phyloP scores from a whole-genome alignment of 2,888 invertebrate species.

The Phasia obesa region DNA sequence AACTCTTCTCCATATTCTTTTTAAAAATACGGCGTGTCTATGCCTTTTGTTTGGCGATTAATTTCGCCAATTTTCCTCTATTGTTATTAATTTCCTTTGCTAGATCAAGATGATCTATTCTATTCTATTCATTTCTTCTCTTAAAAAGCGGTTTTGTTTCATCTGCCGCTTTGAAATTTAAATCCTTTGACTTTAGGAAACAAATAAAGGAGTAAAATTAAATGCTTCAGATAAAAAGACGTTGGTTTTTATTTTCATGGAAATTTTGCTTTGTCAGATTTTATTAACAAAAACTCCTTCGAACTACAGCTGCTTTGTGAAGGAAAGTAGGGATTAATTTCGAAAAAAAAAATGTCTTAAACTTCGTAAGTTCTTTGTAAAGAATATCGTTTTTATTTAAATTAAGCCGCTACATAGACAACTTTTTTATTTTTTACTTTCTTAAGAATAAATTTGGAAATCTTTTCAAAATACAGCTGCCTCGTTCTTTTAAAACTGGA shows the following conservation, averaged over 20 bases:
- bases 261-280: constrained; percentile 9
- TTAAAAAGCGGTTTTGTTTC: constrained; percentile 21
- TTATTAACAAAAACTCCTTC: constrained; percentile 22
- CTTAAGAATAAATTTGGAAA: background rate
- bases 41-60: constrained; percentile 40
- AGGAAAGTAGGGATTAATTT: background rate
- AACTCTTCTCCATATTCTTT: background rate
- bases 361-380: background rate
- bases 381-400: constrained; percentile 23
- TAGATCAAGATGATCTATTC: constrained; percentile 19
- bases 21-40: background rate
- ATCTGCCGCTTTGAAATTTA: constrained; percentile 63
- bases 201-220: constrained; percentile 42
- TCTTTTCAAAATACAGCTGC: constrained; percentile 15
- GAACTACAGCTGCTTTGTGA: constrained; percentile 17
- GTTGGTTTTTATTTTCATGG: background rate
- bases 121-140: constrained; percentile 20
- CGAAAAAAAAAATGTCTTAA: constrained; percentile 14
- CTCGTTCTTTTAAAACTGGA: background rate
- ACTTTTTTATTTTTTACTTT: background rate
- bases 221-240: constrained; percentile 23
- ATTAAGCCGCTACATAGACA: background rate
- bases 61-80: constrained; percentile 49
- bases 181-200: constrained; percentile 65
- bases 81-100: constrained; percentile 16